These are phyloP conservation scores for Takifugu flavidus DNA, from an alignment of 2,113 vertebrate species.

Conservation along the genomic window DNA sequence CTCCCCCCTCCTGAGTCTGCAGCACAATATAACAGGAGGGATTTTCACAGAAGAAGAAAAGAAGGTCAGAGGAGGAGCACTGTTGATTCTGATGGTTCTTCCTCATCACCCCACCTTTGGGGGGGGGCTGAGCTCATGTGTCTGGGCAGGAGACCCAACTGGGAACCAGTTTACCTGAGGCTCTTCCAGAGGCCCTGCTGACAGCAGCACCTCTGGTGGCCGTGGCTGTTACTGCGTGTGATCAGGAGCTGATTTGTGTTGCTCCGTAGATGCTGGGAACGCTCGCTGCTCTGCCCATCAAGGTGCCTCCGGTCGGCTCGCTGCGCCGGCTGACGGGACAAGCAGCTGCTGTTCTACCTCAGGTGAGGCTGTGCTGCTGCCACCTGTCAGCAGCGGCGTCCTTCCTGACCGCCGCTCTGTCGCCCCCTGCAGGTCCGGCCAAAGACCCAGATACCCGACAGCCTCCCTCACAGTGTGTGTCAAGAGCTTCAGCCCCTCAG, in stretches of 20 bases:
- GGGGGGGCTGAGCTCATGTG: background rate
- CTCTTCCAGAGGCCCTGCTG: too few species aligned
- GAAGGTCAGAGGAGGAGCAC: conserved; percentile 47
- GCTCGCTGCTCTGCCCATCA: conserved; percentile 89
- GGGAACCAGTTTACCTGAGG: conserved; percentile 16
- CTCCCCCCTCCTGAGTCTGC: conserved; percentile 35
- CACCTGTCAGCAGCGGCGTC: too few species aligned
- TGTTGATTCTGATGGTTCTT: too few species aligned
- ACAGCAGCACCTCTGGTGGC: too few species aligned
- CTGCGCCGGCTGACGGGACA: conserved; percentile 95
- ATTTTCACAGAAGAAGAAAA: conserved; percentile 72
- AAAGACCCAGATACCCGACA: conserved; percentile 96
- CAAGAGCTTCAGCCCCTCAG: conserved; percentile 76
- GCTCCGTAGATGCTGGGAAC: conserved; percentile 85
- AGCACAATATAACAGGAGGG: conserved; percentile 70
- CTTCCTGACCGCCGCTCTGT: background rate
- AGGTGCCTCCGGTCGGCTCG: conserved; percentile 97
- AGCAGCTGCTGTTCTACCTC: conserved; percentile 94
- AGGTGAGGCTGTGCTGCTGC: conserved; percentile 74
- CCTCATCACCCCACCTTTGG: background rate
- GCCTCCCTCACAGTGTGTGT: conserved; percentile 86
- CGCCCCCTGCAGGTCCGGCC: conserved; percentile 85
- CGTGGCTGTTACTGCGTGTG: too few species aligned
- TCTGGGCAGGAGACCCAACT: too few species aligned
- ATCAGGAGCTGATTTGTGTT: background rate